Conservation (phyloP, 1,140 invertebrate species). For the Pomacea maculata region DNA sequence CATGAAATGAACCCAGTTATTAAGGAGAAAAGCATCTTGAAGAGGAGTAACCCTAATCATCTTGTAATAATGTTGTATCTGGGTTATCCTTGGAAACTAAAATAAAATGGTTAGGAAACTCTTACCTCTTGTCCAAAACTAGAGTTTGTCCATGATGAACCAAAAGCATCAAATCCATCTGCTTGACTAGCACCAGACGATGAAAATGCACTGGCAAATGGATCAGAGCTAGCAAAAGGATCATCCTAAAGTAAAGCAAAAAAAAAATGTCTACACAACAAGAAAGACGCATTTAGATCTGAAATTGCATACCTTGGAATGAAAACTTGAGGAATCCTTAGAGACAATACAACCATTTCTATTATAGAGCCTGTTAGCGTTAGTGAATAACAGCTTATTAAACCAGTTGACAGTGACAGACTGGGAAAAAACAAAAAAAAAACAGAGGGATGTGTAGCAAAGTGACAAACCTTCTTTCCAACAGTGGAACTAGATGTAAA, state of each 20-base stretch:
- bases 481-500: constrained; percentile 25
- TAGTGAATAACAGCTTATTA: too few relatives aligned
- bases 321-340: too few relatives aligned
- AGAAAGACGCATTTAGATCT: not conserved
- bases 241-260: constrained; percentile 27
- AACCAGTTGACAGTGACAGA: too few relatives aligned
- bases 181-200: constrained; percentile 19
- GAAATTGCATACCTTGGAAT: too few relatives aligned
- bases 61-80: too few relatives aligned
- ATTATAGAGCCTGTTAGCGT: too few relatives aligned
- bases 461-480: not conserved
- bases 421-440: too few relatives aligned
- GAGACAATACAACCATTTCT: too few relatives aligned
- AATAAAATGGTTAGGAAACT: constrained; percentile 28
- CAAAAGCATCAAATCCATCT: constrained; percentile 28
- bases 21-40: too few relatives aligned
- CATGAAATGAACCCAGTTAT: too few relatives aligned
- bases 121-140: constrained; percentile 26
- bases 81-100: constrained; percentile 35
- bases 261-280: not conserved
- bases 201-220: constrained; percentile 71
- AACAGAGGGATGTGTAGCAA: too few relatives aligned
- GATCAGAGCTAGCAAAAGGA: constrained; percentile 69
- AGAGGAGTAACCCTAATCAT: too few relatives aligned
- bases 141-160: constrained; percentile 7